Evolutionary conservation across 2,888 invertebrate genomes (phyloP), one percentile per base, ranked within the genome.

Genomic region (Chrysina gloriosa): DNA sequence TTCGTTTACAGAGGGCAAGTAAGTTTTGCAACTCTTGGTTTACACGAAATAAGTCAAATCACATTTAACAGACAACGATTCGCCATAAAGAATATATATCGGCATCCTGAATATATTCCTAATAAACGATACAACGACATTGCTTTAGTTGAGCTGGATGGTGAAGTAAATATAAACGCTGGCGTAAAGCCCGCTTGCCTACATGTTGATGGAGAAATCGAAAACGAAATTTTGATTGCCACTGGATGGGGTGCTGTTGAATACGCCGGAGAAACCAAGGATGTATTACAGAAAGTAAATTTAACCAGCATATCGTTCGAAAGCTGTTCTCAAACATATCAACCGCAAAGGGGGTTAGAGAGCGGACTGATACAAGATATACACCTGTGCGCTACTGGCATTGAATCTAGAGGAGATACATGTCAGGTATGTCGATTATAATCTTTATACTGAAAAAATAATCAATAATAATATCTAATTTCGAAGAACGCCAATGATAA

Each of bases 61-160:
- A 5, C 9, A 14, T 2, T 14, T 14, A 16, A 11, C 6, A 73
- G 76, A 0, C 79, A 81, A 69, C 73, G 82, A 29, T 77, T 80
- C 9, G 73, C 72, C 4, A 72, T 85, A 1, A 61, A 75, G 0
- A 69, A 79, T 31, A 77, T 76, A 39, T 80, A 82, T 63, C 71
- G 74, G 11, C 82, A 86, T 75, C 84, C 85, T 0, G 70, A 77
- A 0, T 86, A 85, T 72, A 77, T 77, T 39, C 63, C 73, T 1
- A 79, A 81, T 0, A 71, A 77, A 3, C 78, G 82, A 58, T 87
- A 87, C 71, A 81, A 87, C 71, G 87, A 87, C 65, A 85, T 87
- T 27, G 86, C 85, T 5, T 77, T 87, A 1, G 68, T 87, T 1
- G 79, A 80, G 72, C 71, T 86, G 34, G 81, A 82, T 21, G 71